phyloP scores from a whole-genome alignment of 2,888 invertebrate genomes.

The Lissocephala sabroskyi region DNA sequence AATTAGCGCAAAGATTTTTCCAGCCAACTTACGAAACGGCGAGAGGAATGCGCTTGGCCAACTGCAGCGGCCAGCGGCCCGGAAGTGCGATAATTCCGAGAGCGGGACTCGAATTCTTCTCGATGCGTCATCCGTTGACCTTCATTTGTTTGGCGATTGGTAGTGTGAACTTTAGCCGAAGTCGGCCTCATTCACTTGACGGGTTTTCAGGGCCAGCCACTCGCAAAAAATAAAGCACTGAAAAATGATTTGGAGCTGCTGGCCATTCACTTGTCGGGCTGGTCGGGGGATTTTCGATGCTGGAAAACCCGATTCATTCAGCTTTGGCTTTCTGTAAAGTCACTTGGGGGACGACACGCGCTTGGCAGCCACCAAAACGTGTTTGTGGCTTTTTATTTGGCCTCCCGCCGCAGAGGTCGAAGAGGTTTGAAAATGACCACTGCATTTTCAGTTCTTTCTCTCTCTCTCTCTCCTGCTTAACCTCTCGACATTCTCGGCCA shows the following conservation, averaged over 20 bases:
- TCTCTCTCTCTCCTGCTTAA: conserved; percentile 2
- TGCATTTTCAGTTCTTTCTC: conserved; percentile 11
- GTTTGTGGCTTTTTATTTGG: background rate
- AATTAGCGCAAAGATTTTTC: conserved; percentile 4
- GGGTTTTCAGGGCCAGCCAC: background rate
- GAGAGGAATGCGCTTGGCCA: conserved; percentile 7
- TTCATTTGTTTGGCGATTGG: too few relatives aligned
- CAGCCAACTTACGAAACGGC: conserved; percentile 1
- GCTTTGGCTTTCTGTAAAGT: background rate
- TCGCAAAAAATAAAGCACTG: conserved; percentile 1
- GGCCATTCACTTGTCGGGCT: conserved; percentile 12
- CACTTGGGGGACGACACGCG: conserved; percentile 49
- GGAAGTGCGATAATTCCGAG: too few relatives aligned
- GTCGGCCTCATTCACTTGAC: background rate
- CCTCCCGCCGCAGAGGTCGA: background rate
- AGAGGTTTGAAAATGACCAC: conserved; percentile 22
- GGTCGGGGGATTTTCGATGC: too few relatives aligned
- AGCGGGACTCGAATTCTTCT: too few relatives aligned
- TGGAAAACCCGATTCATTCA: background rate
- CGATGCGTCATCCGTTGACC: too few relatives aligned
- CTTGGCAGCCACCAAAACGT: background rate
- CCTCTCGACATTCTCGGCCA: conserved; percentile 32
- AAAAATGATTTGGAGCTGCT: conserved; percentile 30
- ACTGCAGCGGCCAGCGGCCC: conserved; percentile 28
- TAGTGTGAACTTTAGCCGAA: too few relatives aligned